phyloP scores from a whole-genome alignment of 2,888 invertebrate genomes.

The Nomada ruficornis region DNA sequence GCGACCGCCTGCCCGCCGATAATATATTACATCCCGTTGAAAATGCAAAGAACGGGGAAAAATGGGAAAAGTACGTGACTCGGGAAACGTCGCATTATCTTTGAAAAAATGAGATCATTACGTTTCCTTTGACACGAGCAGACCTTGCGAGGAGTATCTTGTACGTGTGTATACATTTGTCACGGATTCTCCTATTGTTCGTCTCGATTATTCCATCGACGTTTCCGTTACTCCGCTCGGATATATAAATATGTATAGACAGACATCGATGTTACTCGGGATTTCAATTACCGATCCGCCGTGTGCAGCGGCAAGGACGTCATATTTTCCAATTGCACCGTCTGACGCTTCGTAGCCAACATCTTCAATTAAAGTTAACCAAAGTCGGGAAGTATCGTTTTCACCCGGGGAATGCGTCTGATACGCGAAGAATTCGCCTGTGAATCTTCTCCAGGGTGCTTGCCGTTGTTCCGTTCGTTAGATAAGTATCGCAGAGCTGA shows the following conservation, averaged over 20 bases:
- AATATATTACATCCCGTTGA: no score
- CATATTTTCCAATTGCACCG: neutral
- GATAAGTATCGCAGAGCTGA: neutral
- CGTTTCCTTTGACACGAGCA: no score
- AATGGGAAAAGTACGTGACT: no score
- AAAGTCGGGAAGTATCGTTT: neutral
- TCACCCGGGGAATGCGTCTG: neutral
- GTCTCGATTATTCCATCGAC: conserved; percentile 13
- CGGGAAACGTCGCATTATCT: no score
- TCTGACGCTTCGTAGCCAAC: neutral
- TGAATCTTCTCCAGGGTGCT: neutral
- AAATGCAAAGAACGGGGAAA: no score
- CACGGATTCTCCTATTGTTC: neutral
- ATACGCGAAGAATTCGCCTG: neutral
- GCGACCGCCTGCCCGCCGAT: no score
- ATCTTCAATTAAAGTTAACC: conserved; percentile 1
- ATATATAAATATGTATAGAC: neutral
- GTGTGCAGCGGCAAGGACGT: neutral
- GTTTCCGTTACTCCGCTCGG: neutral
- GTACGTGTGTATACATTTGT: neutral
- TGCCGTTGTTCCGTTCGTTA: neutral
- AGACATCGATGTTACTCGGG: neutral
- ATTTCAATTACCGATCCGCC: conserved; percentile 22
- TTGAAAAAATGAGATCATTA: no score
- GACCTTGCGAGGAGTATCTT: no score